A percentile compares a stretch with the other conserved stretches of the same genome.
Evolutionary conservation across 2,113 vertebrate genomes (phyloP).

Genomic region (Brachypodius melanocephalos): DNA sequence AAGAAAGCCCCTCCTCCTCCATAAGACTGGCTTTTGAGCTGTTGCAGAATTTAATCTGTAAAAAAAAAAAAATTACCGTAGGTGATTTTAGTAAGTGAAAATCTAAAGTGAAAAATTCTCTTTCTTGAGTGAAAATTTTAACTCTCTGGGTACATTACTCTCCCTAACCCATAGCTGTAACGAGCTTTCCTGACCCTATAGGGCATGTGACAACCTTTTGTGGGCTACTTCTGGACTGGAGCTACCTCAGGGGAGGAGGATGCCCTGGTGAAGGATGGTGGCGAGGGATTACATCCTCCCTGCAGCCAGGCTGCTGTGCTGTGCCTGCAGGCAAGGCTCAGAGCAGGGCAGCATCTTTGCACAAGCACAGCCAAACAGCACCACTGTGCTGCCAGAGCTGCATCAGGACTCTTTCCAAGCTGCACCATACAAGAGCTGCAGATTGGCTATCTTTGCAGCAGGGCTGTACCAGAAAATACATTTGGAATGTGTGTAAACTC

Average conservation of each 20-base stretch:
- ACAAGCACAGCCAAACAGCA: accelerated
- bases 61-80: neutral
- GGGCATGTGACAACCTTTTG: neutral
- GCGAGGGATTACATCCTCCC: neutral
- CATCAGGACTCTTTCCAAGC: neutral
- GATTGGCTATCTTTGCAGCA: neutral
- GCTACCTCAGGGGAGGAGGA: neutral
- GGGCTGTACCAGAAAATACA: neutral
- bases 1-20: neutral
- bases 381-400: accelerated
- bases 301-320: neutral
- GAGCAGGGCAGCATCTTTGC: neutral
- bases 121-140: neutral
- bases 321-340: neutral
- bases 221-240: neutral
- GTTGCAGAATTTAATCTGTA: neutral
- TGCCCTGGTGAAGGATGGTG: neutral
- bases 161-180: neutral
- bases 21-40: neutral
- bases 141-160: neutral
- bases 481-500: neutral
- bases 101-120: neutral
- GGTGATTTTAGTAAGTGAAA: neutral
- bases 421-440: neutral
- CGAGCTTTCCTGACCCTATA: neutral